Percentiles rank a stretch among this genome's conserved stretches.
phyloP scores from a whole-genome alignment of 1,140 invertebrate genomes.

The Fragariocoptes setiger region DNA sequence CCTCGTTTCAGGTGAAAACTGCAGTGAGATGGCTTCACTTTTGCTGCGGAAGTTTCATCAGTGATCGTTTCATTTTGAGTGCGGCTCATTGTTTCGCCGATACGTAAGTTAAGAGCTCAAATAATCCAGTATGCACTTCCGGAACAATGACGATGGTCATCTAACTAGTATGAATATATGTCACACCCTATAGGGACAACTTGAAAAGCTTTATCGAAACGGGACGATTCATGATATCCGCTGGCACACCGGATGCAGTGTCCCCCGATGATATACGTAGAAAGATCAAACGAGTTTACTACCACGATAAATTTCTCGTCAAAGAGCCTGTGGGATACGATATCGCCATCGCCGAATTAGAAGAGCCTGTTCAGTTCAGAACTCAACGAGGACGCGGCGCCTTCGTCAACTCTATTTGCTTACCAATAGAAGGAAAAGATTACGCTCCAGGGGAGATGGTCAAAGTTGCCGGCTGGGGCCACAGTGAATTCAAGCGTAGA shows the following conservation, averaged over 20 bases:
- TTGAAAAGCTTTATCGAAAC: background rate
- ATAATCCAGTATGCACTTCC: too few species aligned
- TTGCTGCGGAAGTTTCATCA: conserved; percentile 15
- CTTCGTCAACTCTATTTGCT: background rate
- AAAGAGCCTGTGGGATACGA: background rate
- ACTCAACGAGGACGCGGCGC: background rate
- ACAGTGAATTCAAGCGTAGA: background rate
- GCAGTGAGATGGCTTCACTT: conserved; percentile 11
- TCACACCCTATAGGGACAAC: too few species aligned
- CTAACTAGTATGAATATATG: too few species aligned
- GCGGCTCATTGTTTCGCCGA: conserved; percentile 18
- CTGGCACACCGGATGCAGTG: background rate
- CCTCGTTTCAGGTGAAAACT: background rate
- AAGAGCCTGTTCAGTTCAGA: background rate
- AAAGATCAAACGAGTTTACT: background rate
- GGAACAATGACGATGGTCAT: too few species aligned
- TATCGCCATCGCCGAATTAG: background rate
- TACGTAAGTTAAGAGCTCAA: too few species aligned
- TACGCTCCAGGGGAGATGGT: background rate
- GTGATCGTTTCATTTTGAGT: conserved; percentile 14
- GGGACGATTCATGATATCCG: background rate
- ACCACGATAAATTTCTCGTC: background rate
- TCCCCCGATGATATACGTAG: background rate
- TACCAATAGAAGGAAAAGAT: background rate
- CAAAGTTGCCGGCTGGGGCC: conserved; percentile 9